Evolutionary conservation across 1,140 invertebrate species (phyloP).

Genomic region (Lamellibrachia luymesi): DNA sequence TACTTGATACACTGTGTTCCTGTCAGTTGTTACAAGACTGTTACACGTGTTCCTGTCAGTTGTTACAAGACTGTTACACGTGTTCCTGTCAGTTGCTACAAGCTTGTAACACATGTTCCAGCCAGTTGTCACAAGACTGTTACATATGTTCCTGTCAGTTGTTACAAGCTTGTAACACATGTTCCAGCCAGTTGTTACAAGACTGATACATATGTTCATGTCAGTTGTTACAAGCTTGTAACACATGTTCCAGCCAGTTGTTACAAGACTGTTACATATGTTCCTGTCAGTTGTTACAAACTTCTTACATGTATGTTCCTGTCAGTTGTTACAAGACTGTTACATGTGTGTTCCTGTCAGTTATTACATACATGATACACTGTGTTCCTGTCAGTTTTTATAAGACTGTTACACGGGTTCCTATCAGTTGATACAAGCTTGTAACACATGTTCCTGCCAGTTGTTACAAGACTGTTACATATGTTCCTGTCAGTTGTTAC

Average conservation of each 20-base stretch:
- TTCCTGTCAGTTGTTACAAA: too few species aligned
- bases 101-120: neutral
- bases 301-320: too few species aligned
- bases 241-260: conserved; percentile 73
- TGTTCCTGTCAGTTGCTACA: neutral
- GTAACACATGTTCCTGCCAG: too few species aligned
- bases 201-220: conserved; percentile 66
- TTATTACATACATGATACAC: neutral
- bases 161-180: too few species aligned
- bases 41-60: neutral
- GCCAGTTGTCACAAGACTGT: conserved; percentile 80
- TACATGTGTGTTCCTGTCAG: conserved; percentile 86
- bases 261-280: neutral
- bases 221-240: conserved; percentile 46
- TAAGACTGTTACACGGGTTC: neutral
- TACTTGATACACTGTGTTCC: conserved; percentile 60
- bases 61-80: neutral
- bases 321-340: conserved; percentile 85
- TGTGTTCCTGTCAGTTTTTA: conserved; percentile 70
- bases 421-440: too few species aligned
- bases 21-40: conserved; percentile 58
- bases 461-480: conserved; percentile 87
- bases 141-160: conserved; percentile 83
- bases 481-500: conserved; percentile 72
- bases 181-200: too few species aligned